These are phyloP conservation scores for Lepidurus packardi DNA, from an alignment of 1,140 invertebrate species.

Conservation along the genomic window DNA sequence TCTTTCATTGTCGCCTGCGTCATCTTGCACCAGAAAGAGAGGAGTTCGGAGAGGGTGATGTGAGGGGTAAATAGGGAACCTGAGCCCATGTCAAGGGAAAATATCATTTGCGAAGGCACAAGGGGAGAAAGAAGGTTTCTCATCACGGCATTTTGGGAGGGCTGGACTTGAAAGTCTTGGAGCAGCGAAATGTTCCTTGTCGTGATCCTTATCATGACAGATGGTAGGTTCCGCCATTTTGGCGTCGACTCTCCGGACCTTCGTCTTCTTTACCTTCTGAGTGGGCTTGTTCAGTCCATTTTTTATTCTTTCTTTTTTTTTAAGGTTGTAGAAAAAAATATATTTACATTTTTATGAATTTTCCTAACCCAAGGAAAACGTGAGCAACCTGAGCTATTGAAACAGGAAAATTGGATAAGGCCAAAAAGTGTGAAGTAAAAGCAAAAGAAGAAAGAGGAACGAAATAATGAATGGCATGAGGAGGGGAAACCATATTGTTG, in stretches of 20 bases:
- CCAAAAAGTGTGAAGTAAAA: background rate
- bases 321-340: background rate
- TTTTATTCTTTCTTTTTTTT: background rate
- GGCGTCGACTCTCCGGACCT: background rate
- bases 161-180: background rate
- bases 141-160: background rate
- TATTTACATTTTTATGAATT: slow-evolving; percentile 22
- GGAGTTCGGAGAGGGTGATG: too few species aligned
- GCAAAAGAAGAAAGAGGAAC: background rate
- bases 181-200: slow-evolving; percentile 14
- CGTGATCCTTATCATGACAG: slow-evolving; percentile 19
- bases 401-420: too few species aligned
- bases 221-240: slow-evolving; percentile 16
- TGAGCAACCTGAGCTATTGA: too few species aligned
- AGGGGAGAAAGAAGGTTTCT: background rate
- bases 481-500: background rate
- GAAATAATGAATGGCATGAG: background rate
- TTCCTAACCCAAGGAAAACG: background rate
- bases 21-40: background rate
- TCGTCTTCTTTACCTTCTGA: background rate
- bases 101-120: background rate
- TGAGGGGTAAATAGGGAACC: background rate
- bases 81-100: background rate
- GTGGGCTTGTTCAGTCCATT: background rate
- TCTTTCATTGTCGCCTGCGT: slow-evolving; percentile 11